A percentile compares a stretch with the other conserved stretches of the same genome.
Conservation (phyloP, 2,888 invertebrate genomes). For the Trichacis sp. region DNA sequence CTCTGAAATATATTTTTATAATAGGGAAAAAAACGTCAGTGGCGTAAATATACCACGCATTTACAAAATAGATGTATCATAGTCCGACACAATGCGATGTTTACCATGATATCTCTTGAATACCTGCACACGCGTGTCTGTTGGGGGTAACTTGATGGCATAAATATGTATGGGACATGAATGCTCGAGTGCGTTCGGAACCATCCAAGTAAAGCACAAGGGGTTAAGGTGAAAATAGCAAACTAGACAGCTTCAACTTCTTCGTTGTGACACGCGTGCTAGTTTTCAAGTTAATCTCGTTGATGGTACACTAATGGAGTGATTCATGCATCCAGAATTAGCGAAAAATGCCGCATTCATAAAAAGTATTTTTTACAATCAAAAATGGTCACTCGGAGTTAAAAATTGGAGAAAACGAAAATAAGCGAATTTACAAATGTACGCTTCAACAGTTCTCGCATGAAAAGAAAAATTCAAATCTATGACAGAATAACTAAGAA, state of each 20-base stretch:
- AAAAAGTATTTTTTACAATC: too few species aligned
- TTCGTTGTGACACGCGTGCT: slow-evolving; percentile 10
- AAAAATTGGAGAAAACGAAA: too few species aligned
- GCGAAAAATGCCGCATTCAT: too few species aligned
- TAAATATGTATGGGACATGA: slow-evolving; percentile 68
- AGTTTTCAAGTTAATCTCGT: slow-evolving; percentile 31
- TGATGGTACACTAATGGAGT: slow-evolving; percentile 20
- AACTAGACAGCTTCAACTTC: slow-evolving; percentile 12
- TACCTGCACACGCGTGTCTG: slow-evolving; percentile 29
- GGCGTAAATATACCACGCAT: slow-evolving; percentile 46
- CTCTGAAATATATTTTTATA: too few species aligned
- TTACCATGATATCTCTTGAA: slow-evolving; percentile 51
- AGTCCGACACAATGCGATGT: slow-evolving; percentile 56
- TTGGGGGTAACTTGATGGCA: slow-evolving; percentile 50
- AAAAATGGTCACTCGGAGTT: too few species aligned
- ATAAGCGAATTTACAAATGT: too few species aligned
- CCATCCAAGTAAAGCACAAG: slow-evolving; percentile 24
- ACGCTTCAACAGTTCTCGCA: too few species aligned
- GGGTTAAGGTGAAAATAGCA: slow-evolving; percentile 23
- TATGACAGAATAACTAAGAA: too few species aligned
- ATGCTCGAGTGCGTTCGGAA: slow-evolving; percentile 60
- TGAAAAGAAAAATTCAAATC: too few species aligned
- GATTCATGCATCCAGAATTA: slow-evolving; percentile 4
- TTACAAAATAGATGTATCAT: slow-evolving; percentile 65
- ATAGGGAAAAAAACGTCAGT: too few species aligned